A percentile compares a stretch with the other conserved stretches of the same genome.
phyloP scores from a whole-genome alignment of 2,797 vertebrate genomes.

The Spizella passerina region DNA sequence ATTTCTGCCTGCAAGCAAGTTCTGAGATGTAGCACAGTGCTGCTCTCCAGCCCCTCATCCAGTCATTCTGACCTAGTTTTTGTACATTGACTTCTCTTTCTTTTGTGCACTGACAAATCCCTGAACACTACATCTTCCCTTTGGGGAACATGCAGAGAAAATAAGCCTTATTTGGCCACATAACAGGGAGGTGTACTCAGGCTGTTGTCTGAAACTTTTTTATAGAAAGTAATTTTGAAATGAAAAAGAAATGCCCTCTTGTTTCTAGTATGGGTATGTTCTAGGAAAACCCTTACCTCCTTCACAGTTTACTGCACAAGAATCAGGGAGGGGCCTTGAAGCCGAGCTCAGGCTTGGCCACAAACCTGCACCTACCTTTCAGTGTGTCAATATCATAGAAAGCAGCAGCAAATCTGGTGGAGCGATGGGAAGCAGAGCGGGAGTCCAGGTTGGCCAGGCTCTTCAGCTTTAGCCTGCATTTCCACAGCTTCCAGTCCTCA shows the following conservation, averaged over 20 bases:
- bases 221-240: not conserved
- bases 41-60: not conserved
- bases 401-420: conserved; percentile 91
- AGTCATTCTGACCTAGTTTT: not conserved
- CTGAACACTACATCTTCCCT: not conserved
- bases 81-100: not conserved
- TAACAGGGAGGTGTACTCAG: not conserved
- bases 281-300: not conserved
- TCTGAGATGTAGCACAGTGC: not conserved
- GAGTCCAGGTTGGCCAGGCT: conserved; percentile 72
- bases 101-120: not conserved
- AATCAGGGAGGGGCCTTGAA: not conserved
- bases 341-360: not conserved
- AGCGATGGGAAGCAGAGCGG: conserved; percentile 87
- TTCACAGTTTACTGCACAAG: not conserved
- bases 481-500: conserved; percentile 95
- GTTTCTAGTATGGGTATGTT: not conserved
- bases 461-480: conserved; percentile 88
- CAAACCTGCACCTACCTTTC: conserved; percentile 77
- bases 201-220: not conserved
- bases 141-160: not conserved
- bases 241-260: not conserved
- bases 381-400: conserved; percentile 92
- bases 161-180: not conserved
- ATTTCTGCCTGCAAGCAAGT: not conserved